Conservation (phyloP, 2,113 vertebrate genomes). For the Hyla sarda region DNA sequence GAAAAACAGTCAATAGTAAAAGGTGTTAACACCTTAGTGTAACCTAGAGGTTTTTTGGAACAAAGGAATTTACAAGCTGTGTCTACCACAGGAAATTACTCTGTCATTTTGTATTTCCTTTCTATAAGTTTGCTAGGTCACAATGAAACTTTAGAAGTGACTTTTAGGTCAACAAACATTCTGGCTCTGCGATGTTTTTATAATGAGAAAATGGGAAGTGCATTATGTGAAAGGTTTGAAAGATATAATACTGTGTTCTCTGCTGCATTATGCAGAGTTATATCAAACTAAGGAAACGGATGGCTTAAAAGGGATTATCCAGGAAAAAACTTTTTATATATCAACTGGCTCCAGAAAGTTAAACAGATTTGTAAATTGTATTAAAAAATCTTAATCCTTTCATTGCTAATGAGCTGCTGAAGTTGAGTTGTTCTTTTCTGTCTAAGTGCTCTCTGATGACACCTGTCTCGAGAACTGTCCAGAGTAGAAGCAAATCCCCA, state of each 20-base stretch:
- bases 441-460: too few species aligned
- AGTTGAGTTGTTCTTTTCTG: too few species aligned
- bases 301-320: too few species aligned
- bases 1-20: not conserved
- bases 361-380: too few species aligned
- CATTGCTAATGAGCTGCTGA: too few species aligned
- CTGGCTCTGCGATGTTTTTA: not conserved
- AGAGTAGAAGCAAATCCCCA: too few species aligned
- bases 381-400: too few species aligned
- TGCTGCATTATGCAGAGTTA: not conserved
- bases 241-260: not conserved
- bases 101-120: not conserved
- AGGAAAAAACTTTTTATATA: too few species aligned
- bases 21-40: not conserved
- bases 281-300: not conserved
- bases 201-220: not conserved
- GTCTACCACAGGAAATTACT: not conserved
- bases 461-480: too few species aligned
- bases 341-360: too few species aligned
- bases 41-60: not conserved
- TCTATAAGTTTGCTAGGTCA: constrained; percentile 1
- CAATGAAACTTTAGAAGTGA: constrained; percentile 3
- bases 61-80: not conserved
- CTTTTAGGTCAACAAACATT: not conserved
- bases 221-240: not conserved